These are phyloP conservation scores for Ptyas mucosa DNA, from an alignment of 2,113 vertebrate species.

Conservation along the genomic window DNA sequence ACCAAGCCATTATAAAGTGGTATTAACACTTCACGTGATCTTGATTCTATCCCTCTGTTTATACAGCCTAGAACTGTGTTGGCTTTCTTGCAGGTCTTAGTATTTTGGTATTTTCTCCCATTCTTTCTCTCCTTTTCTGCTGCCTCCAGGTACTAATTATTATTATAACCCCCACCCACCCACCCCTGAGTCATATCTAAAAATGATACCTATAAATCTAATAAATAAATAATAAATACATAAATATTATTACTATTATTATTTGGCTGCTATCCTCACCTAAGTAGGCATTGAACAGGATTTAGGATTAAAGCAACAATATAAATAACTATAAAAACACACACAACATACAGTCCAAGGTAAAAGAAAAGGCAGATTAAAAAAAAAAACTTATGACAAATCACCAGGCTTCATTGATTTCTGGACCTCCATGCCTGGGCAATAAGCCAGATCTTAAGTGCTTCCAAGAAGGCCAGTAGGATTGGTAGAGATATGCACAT, in stretches of 20 bases:
- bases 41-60: too few species aligned
- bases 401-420: neutral
- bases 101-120: neutral
- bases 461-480: neutral
- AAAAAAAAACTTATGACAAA: neutral
- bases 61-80: too few species aligned
- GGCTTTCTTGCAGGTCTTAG: neutral
- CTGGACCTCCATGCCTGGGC: neutral
- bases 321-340: neutral
- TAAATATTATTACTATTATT: too few species aligned
- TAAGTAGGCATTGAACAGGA: neutral
- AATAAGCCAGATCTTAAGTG: neutral
- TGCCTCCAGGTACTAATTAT: too few species aligned
- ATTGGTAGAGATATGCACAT: neutral
- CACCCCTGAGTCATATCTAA: too few species aligned
- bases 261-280: neutral
- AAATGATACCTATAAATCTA: too few species aligned
- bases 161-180: too few species aligned
- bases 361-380: neutral
- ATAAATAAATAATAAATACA: too few species aligned
- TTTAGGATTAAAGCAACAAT: neutral
- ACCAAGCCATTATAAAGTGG: too few species aligned
- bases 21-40: too few species aligned
- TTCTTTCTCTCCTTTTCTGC: too few species aligned
- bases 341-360: neutral